Base-by-base conservation (phyloP, 1,140 invertebrate genomes). In the Drosophila murphyi region DNA sequence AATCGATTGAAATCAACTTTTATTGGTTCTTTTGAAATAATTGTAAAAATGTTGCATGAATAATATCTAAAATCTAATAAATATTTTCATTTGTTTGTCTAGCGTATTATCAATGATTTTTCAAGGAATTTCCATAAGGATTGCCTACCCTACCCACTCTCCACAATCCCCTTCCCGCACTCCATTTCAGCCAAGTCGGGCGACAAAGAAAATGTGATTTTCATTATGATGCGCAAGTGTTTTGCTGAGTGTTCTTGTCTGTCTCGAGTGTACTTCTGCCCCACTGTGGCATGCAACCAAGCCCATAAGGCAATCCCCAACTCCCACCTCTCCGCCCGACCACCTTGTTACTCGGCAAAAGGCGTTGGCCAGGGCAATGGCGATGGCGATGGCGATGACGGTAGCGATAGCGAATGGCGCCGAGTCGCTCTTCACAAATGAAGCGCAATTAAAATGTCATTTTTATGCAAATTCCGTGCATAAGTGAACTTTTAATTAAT, bases 401-500 rank as follows among this genome's bases (percentile, higher is more conserved):
- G 5, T 39, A 7, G 39, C 10, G 20, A 39, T 39, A 7, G 39
- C 10, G 39, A 12, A 45, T 45, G 63, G 48, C 71, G 63, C 43
- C 37, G 37, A 29, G 59, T 48, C 62, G 72, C 83, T 88, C 76
- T 69, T 72, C 78, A 80, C 80, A 88, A 89, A 89, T 89, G 85
- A 88, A 88, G 85, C 85, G 85, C 85, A 89, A 88, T 88, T 88
- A 88, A 88, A 88, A 88, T 88, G 85, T 89, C 73, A 88, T 88
- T 88, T 88, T 88, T 85, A 88, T 88, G 85, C 80, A 88, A 89
- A 88, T 88, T 83, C 72, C 85, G 85, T 85, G 85, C 85, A 89
- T 88, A 88, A 88, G 85, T 89, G 86, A 89, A 85, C 80, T 89
- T 89, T 89, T 89, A 89, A 89, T 89, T 89, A 89, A 89, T 89